Conservation (phyloP, 1,140 invertebrate genomes). For the Microplitis demolitor region DNA sequence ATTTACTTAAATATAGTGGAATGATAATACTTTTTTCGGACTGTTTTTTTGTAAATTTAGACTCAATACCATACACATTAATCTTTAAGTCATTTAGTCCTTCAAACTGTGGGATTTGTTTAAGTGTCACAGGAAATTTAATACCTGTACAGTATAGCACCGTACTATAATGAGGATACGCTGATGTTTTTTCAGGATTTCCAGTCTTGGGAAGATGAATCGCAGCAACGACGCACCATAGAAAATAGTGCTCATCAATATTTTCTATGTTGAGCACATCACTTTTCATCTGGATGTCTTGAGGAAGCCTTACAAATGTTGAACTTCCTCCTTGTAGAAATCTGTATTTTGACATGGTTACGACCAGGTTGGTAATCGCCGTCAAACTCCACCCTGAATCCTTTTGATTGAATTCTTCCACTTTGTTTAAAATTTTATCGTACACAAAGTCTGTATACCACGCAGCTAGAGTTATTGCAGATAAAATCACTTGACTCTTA, state of each 20-base stretch:
- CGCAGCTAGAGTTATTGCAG: not conserved
- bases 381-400: constrained; percentile 27
- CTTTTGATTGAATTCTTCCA: not conserved
- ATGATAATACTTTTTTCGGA: too few species aligned
- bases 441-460: not conserved
- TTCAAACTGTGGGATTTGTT: too few species aligned
- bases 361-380: constrained; percentile 28
- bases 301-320: constrained; percentile 21
- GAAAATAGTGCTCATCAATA: constrained; percentile 1
- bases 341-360: constrained; percentile 38
- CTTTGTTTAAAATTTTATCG: not conserved
- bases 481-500: not conserved
- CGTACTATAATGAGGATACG: too few species aligned
- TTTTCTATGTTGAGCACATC: constrained; percentile 22
- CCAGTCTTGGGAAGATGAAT: too few species aligned
- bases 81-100: too few species aligned
- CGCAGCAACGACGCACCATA: too few species aligned
- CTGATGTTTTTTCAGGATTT: too few species aligned
- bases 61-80: too few species aligned
- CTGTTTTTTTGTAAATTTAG: too few species aligned
- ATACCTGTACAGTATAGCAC: too few species aligned
- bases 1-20: too few species aligned
- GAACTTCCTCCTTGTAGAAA: constrained; percentile 35
- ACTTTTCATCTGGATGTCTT: constrained; percentile 28
- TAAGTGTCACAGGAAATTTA: too few species aligned